These are phyloP conservation scores for Nyctereutes procyonoides DNA, from an alignment of 2,113 vertebrate species.

Conservation along the genomic window DNA sequence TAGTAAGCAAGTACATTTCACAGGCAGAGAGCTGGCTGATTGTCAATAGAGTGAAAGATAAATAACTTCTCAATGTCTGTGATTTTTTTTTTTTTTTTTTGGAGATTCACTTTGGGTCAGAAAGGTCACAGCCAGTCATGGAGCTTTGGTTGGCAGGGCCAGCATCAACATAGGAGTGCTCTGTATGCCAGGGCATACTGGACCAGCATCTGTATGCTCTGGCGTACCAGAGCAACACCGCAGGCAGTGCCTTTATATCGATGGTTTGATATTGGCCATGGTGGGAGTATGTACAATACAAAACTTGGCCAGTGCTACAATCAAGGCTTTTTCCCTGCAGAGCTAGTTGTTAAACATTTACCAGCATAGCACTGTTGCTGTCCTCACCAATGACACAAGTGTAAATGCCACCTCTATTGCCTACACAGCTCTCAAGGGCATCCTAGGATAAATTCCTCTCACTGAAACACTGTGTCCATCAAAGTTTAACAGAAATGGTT, in stretches of 20 bases:
- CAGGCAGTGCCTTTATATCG: rapidly evolving
- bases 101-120: background rate
- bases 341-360: background rate
- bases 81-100: background rate
- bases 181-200: background rate
- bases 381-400: background rate
- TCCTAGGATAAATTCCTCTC: background rate
- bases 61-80: background rate
- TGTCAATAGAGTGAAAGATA: conserved; percentile 22
- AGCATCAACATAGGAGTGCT: background rate
- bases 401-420: background rate
- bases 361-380: too few species aligned
- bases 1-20: conserved; percentile 22
- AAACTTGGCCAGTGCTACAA: background rate
- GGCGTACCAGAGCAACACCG: background rate
- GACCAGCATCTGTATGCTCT: too few species aligned
- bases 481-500: background rate
- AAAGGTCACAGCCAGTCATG: background rate
- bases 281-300: background rate
- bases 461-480: background rate
- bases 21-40: background rate
- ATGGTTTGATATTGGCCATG: background rate
- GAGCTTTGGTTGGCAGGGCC: background rate
- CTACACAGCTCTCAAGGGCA: background rate
- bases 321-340: background rate